Evolutionary conservation across 2,888 invertebrate species (phyloP).

Genomic region (Drosophila algonquin): DNA sequence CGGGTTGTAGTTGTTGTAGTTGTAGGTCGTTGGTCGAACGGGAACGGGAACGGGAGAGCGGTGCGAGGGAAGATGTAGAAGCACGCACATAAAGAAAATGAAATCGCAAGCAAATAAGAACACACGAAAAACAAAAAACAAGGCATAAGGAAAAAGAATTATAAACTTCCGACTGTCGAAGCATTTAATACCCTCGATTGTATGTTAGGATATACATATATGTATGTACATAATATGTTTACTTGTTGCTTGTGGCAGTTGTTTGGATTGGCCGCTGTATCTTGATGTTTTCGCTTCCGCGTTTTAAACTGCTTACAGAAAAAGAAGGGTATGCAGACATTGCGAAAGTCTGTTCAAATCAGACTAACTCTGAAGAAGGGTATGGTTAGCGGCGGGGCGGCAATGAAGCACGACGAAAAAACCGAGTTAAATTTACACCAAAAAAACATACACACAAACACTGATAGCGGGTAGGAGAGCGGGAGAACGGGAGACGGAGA

Average conservation of each 20-base stretch:
- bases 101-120: constrained; percentile 72
- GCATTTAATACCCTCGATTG: neutral
- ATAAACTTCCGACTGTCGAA: neutral
- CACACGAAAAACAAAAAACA: constrained; percentile 34
- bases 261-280: too few species aligned
- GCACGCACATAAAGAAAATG: constrained; percentile 44
- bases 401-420: constrained; percentile 59
- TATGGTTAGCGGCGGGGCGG: constrained; percentile 26
- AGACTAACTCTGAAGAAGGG: neutral
- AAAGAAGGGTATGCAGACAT: too few species aligned
- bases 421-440: constrained; percentile 69
- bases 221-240: too few species aligned
- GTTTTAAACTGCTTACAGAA: too few species aligned
- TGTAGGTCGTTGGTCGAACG: constrained; percentile 37
- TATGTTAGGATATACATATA: neutral
- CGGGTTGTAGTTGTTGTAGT: constrained; percentile 51
- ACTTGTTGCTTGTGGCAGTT: too few species aligned
- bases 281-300: too few species aligned
- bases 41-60: constrained; percentile 19
- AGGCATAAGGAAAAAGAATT: constrained; percentile 5
- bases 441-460: constrained; percentile 11
- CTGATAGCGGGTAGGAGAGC: constrained; percentile 3
- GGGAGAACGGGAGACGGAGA: constrained; percentile 10
- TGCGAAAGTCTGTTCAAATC: neutral
- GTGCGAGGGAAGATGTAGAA: constrained; percentile 12